A percentile compares a stretch with the other conserved stretches of the same genome.
Conservation (phyloP, 1,140 invertebrate species). For the Lineus longissimus region DNA sequence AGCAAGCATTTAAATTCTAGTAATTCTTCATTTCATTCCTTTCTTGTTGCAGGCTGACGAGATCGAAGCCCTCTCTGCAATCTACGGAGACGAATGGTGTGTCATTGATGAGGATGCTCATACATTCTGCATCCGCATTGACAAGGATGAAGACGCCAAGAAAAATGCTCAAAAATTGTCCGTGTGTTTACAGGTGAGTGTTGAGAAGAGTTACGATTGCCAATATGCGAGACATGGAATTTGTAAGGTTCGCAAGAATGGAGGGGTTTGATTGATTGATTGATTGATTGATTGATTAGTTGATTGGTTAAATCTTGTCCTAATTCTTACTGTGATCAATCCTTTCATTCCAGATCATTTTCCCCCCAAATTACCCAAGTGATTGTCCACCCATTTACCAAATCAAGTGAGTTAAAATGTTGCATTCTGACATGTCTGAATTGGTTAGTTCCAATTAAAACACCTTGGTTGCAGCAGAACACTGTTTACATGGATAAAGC, state of each 20-base stretch:
- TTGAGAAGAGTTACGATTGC: not conserved
- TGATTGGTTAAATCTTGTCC: no score
- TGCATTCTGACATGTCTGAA: not conserved
- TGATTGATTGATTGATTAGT: no score
- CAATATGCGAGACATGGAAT: no score
- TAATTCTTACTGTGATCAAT: not conserved
- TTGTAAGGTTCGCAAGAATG: no score
- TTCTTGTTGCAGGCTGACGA: constrained; percentile 63
- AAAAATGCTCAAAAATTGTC: not conserved
- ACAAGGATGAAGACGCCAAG: constrained; percentile 6
- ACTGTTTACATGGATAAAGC: no score
- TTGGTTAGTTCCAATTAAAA: no score
- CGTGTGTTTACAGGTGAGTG: constrained; percentile 5
- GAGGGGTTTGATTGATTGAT: no score
- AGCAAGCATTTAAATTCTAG: no score
- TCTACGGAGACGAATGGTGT: constrained; percentile 70
- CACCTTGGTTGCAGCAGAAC: no score
- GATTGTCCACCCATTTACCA: constrained; percentile 66
- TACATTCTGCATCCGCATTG: constrained; percentile 55
- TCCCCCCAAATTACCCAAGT: constrained; percentile 65
- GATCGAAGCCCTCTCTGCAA: constrained; percentile 69
- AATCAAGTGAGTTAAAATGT: constrained; percentile 47
- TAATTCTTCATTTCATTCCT: no score
- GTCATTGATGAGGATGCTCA: constrained; percentile 59
- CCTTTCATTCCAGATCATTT: constrained; percentile 59